These are phyloP conservation scores for Pluvianellus socialis DNA, from an alignment of 2,113 vertebrate species.

Conservation along the genomic window DNA sequence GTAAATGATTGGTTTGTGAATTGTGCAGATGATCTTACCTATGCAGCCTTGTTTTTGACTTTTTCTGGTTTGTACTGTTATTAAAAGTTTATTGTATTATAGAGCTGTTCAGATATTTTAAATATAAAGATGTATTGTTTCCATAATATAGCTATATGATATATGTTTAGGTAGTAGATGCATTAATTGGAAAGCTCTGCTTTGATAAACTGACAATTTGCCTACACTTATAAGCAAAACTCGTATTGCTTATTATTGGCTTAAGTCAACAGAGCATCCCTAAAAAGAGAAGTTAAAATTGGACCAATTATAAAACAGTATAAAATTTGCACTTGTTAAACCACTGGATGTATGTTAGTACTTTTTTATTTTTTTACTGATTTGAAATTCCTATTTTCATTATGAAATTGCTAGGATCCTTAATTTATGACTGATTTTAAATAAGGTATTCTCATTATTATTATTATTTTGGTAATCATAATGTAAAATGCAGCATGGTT, in stretches of 20 bases:
- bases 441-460: constrained; percentile 68
- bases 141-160: constrained; percentile 82
- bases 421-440: constrained; percentile 86
- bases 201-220: constrained; percentile 88
- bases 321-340: constrained; percentile 86
- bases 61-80: constrained; percentile 85
- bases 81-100: constrained; percentile 93
- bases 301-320: constrained; percentile 83
- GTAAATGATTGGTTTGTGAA: constrained; percentile 84
- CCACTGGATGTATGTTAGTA: constrained; percentile 77
- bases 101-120: constrained; percentile 91
- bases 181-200: constrained; percentile 85
- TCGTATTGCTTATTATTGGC: constrained; percentile 73
- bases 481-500: constrained; percentile 79
- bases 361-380: constrained; percentile 59
- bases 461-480: constrained; percentile 77
- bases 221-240: constrained; percentile 81
- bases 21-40: constrained; percentile 87
- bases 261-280: constrained; percentile 74
- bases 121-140: constrained; percentile 88
- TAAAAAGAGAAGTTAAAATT: constrained; percentile 73
- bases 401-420: constrained; percentile 85
- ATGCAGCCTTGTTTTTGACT: constrained; percentile 92
- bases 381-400: constrained; percentile 76
- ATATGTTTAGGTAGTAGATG: constrained; percentile 88